Evolutionary conservation across 37 sponge, comb jelly and placozoan genomes (phyloP), one percentile per base, ranked within the genome.

Genomic region (Hormiphora californensis): DNA sequence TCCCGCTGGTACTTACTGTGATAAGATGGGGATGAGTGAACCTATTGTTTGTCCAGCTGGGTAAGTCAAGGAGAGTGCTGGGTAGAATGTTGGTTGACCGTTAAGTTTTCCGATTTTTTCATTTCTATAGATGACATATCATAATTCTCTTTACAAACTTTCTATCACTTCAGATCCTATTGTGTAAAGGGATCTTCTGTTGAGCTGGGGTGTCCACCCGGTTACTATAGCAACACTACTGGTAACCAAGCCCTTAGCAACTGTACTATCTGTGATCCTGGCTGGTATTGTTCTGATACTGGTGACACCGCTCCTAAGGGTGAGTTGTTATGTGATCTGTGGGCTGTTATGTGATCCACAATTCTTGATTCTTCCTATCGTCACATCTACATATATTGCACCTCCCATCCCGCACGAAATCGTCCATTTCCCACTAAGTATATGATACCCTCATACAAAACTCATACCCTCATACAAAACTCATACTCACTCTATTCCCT

Each of bases 1-100:
- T 51, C 49, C 89, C 5, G 46, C 27, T 12, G 86, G 89, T 15
- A 54, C 39, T 40, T 88, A 88, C 86, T 88, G 89, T 88, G 43
- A 54, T 2, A 73, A 40, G 5, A 4, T 22, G 69, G 54, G 37
- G 34, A 36, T 87, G 37, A 32, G 19, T 9, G 27, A 3, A 19
- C 37, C 88, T 15, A 87, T 27, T 8, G 38, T 19, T 5, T 85
- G 68, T 32, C 4, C 68, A 36, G 38, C 5, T 36, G 68, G 68
- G 68, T 65, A 7, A 35, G 68, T 65, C 15, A 59, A 17, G n/a
- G n/a, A n/a, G n/a, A n/a, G n/a, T n/a, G n/a, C n/a, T n/a, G n/a
- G n/a, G n/a, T n/a, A n/a, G n/a, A n/a, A n/a, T n/a, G n/a, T n/a
- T n/a, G n/a, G n/a, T n/a, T n/a, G n/a, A n/a, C n/a, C n/a, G n/a